Percentiles rank a stretch among this genome's conserved stretches.
Conservation (phyloP, 2,113 vertebrate genomes). For the Notarius lentiginosus region DNA sequence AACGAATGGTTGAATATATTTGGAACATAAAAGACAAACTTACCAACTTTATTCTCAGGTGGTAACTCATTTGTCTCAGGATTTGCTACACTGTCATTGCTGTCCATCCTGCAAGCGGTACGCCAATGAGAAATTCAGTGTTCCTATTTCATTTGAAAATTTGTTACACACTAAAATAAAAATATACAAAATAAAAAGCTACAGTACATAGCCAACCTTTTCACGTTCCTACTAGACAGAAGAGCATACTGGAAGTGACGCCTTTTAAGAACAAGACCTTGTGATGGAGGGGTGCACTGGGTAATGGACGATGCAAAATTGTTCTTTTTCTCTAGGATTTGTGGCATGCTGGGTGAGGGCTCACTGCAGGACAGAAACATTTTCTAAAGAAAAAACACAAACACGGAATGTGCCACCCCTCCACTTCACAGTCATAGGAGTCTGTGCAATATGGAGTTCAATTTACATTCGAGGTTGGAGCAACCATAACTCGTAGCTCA, state of each 20-base stretch:
- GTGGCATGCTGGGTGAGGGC: slow-evolving; percentile 15
- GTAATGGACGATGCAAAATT: neutral
- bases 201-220: neutral
- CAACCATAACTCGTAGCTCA: too few relatives aligned
- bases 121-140: neutral
- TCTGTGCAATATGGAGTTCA: neutral
- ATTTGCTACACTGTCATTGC: neutral
- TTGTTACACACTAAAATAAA: neutral
- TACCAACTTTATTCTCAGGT: neutral
- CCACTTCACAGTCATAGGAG: neutral
- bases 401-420: neutral
- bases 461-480: neutral
- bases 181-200: too few relatives aligned
- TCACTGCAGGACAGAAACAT: neutral
- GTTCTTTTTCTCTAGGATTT: neutral
- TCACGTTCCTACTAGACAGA: neutral
- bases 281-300: neutral
- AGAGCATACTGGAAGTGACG: slow-evolving; percentile 18
- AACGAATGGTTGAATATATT: neutral
- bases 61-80: neutral
- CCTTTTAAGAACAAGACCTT: slow-evolving; percentile 15
- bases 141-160: neutral
- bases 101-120: neutral
- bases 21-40: neutral
- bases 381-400: neutral